Percentiles rank a stretch among this genome's conserved stretches.
Evolutionary conservation across 2,888 invertebrate species (phyloP).

Genomic region (Agonopterix heracliana): DNA sequence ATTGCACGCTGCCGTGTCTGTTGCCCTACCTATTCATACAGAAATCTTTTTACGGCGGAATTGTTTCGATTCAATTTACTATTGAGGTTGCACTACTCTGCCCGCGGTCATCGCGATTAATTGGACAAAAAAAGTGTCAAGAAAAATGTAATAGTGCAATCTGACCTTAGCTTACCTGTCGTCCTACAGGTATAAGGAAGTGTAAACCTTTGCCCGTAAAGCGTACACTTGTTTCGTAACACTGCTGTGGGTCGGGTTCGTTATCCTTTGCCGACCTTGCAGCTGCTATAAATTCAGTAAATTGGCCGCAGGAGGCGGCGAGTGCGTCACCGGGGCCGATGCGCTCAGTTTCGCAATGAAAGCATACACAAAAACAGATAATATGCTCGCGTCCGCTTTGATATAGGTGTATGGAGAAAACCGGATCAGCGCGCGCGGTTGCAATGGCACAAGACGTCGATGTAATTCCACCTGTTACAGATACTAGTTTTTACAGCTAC

Average conservation of each 20-base stretch:
- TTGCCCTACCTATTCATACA: conserved; percentile 17
- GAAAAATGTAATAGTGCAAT: conserved; percentile 10
- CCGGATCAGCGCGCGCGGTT: conserved; percentile 42
- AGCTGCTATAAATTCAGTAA: conserved; percentile 66
- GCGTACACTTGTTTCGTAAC: conserved; percentile 46
- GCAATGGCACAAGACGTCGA: conserved; percentile 33
- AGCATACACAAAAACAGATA: conserved; percentile 33
- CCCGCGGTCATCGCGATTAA: conserved; percentile 31
- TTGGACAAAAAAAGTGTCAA: conserved; percentile 23
- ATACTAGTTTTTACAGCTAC: conserved; percentile 54
- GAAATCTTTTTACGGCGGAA: conserved; percentile 30
- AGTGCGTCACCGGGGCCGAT: conserved; percentile 60
- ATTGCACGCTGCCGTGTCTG: conserved; percentile 33
- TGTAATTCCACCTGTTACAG: conserved; percentile 54
- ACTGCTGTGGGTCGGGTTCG: conserved; percentile 47
- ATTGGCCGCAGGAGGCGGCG: conserved; percentile 56
- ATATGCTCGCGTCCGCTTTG: conserved; percentile 28
- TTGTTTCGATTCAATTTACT: conserved; percentile 32
- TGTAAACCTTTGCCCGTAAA: conserved; percentile 17
- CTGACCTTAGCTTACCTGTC: neutral
- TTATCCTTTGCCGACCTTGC: conserved; percentile 70
- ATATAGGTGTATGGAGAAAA: conserved; percentile 33
- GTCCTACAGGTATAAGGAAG: neutral
- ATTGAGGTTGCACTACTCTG: conserved; percentile 24
- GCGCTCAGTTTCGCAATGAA: conserved; percentile 50